Evolutionary conservation across 2,113 vertebrate genomes (phyloP), one percentile per base, ranked within the genome.

Genomic region (Cephalophus harveyi): DNA sequence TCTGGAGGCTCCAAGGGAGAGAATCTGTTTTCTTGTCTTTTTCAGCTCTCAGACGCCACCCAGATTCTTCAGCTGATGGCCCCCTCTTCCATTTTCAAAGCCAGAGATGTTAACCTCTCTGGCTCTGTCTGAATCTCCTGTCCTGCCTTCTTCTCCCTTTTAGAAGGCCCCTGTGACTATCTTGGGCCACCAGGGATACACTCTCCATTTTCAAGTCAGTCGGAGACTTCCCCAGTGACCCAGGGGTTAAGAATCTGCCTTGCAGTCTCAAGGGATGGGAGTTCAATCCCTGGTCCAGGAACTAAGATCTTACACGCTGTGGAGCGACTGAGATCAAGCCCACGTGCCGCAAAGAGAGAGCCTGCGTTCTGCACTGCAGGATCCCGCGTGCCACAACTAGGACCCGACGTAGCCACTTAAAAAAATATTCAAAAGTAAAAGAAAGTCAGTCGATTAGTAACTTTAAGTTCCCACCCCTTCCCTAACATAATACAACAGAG

Each of bases 331-430:
- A 76, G 71, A 23, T 43, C 71, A 25, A 76, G 36, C 12, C 36
- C 71, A 76, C 3, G 0, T 43, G 71, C 71, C 0, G 0, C 1
- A 27, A 3, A 5, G n/a, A 27, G n/a, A 71, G 23, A 76, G 12
- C 23, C 36, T 76, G 36, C 0, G 0, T 43, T 14, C 71, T 76
- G 36, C 71, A 0, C 6, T 7, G 36, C 36, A 43, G 13, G 71
- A 4, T 6, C 23, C 23, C 25, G 71, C 3, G 0, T 7, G 36
- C 36, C 36, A 4, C 36, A 25, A 1, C 71, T 25, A 43, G 36
- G 36, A 27, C 36, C 36, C 7, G 36, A 27, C 10, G 1, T 11
- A 74, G 71, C 11, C 67, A 36, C n/a, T 40, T 12, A 71, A 6
- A 36, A 6, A 21, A 36, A 12, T 11, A 71, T 71, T 40, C n/a